These are phyloP conservation scores for Eilema depressum DNA, from an alignment of 2,888 invertebrate species.

Conservation along the genomic window DNA sequence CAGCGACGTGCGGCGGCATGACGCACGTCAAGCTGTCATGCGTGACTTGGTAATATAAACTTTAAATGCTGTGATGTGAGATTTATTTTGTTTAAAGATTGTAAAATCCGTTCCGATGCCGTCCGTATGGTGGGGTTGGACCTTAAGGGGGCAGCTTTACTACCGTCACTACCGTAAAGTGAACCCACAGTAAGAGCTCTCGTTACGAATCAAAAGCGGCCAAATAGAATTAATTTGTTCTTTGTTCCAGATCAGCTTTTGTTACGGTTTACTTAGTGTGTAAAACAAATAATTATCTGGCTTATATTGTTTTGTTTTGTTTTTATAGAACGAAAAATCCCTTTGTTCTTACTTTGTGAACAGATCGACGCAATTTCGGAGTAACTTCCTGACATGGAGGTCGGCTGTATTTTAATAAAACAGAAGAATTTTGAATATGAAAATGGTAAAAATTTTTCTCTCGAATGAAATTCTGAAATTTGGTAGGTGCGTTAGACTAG, in stretches of 20 bases:
- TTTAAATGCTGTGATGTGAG: too few relatives aligned
- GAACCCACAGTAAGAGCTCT: background rate
- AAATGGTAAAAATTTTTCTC: background rate
- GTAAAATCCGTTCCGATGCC: too few relatives aligned
- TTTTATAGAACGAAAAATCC: slow-evolving; percentile 7
- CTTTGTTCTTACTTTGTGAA: slow-evolving; percentile 16
- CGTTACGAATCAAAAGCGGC: background rate
- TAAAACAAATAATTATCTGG: slow-evolving; percentile 21
- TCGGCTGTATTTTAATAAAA: background rate
- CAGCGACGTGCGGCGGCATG: too few relatives aligned
- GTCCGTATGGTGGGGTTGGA: too few relatives aligned
- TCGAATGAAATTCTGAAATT: background rate
- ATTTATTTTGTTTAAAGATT: too few relatives aligned
- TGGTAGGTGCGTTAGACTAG: too few relatives aligned
- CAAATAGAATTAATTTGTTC: slow-evolving; percentile 29
- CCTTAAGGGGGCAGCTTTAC: too few relatives aligned
- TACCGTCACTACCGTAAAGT: background rate
- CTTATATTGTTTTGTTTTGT: slow-evolving; percentile 16
- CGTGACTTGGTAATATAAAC: too few relatives aligned
- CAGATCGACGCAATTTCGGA: background rate
- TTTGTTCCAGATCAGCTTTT: slow-evolving; percentile 41
- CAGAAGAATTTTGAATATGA: background rate
- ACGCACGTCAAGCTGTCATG: too few relatives aligned
- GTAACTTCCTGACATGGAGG: background rate
- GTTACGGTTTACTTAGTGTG: slow-evolving; percentile 11